Base-by-base conservation (phyloP, 2,113 vertebrate species). In the Tychaedon coryphoeus region DNA sequence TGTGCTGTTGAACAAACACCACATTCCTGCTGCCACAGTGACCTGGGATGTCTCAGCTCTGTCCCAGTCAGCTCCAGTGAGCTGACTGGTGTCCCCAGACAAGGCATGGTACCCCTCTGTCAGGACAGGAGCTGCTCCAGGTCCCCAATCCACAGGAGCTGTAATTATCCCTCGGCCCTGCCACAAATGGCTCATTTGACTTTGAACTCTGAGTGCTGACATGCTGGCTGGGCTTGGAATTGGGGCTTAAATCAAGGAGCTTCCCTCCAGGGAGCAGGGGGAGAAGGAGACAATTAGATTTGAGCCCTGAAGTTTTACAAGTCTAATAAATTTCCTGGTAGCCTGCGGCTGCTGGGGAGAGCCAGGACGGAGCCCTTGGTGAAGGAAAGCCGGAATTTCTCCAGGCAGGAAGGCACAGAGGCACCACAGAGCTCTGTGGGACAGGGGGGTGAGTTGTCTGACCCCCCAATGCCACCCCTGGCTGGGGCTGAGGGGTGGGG, bases 231-330 rank as follows among this genome's bases (percentile, higher is more conserved):
- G 5, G 60, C 60, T 85, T 71, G 86, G 80, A 93, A 90, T 61
- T 45, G 51, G 86, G 92, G 88, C n/a, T 96, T 95, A 95, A 96
- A 96, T 95, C 96, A 95, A 95, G 96, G 80, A 65, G 76, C 74
- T 95, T 80, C 96, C 96, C 94, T 91, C 67, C 3, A 74, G 89
- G 96, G 92, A 80, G 72, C 43, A 13, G 82, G 74, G 93, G 93
- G 76, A 94, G 67, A 95, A 82, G 88, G 80, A 96, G 95, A 95
- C 96, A 97, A 97, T 95, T 95, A 96, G 95, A 86, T 88, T 86
- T 67, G 90, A 96, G 87, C 92, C 93, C 94, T 95, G 91, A 95
- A 92, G 95, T 97, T 97, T 97, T 96, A 97, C 95, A 96, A 96
- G 95, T 96, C 92, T 93, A 96, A 97, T 97, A 96, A 96, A 96